A percentile compares a stretch with the other conserved stretches of the same genome.
Evolutionary conservation across 2,888 invertebrate species (phyloP).

Genomic region (Sepiola atlantica): DNA sequence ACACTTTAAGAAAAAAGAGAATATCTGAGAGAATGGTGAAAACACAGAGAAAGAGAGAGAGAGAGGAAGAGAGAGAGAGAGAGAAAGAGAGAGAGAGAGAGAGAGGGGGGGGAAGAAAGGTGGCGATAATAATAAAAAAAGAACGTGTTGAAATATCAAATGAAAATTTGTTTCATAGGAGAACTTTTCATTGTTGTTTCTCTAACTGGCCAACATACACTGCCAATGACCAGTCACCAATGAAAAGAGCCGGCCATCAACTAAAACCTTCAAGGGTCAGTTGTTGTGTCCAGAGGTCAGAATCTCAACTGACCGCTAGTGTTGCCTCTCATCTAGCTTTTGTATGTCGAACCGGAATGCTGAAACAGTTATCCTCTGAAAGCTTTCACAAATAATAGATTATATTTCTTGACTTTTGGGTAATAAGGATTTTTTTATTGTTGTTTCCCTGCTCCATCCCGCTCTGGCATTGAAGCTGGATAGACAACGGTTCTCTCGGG

Average conservation of each 20-base stretch:
- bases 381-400: not conserved
- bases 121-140: not conserved
- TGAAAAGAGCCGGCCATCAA: not conserved
- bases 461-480: not conserved
- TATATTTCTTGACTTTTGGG: constrained; percentile 6
- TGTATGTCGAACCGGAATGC: not conserved
- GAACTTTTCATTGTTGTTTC: not conserved
- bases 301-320: not conserved
- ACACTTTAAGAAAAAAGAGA: not conserved
- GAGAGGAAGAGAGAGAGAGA: not conserved
- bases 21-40: no score
- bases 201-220: not conserved
- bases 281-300: not conserved
- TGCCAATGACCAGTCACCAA: not conserved
- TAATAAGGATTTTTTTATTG: not conserved
- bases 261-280: constrained; percentile 10
- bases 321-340: not conserved
- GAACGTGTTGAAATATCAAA: not conserved
- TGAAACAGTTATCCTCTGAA: not conserved
- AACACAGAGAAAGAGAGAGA: no score
- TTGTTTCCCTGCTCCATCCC: not conserved
- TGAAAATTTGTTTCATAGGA: not conserved
- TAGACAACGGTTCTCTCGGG: not conserved
- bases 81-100: not conserved
- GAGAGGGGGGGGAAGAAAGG: not conserved